A percentile compares a stretch with the other conserved stretches of the same genome.
Evolutionary conservation across 2,888 invertebrate species (phyloP).

Genomic region (Drosophila anomelani): DNA sequence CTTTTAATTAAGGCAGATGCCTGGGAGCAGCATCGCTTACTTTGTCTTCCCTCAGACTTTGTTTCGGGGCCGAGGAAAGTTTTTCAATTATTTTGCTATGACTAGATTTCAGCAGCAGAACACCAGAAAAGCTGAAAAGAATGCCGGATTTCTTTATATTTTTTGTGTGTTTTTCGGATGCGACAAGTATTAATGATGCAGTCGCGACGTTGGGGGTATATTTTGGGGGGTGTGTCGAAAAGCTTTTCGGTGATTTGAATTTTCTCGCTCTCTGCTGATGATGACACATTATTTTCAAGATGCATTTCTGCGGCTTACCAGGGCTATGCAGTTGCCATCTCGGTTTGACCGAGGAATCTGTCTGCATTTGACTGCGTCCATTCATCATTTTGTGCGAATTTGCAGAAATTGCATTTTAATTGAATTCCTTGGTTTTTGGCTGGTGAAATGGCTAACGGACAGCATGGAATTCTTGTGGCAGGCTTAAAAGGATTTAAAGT

Average conservation of each 20-base stretch:
- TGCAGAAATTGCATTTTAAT: constrained; percentile 34
- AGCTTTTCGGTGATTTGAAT: constrained; percentile 51
- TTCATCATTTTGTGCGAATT: constrained; percentile 27
- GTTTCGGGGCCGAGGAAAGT: constrained; percentile 52
- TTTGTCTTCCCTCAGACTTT: constrained; percentile 28
- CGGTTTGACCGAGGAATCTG: constrained; percentile 4
- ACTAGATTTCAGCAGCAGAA: constrained; percentile 52
- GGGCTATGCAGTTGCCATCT: neutral
- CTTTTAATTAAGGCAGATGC: constrained; percentile 46
- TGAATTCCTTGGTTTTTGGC: constrained; percentile 22
- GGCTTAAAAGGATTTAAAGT: constrained; percentile 10
- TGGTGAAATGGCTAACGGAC: constrained; percentile 9
- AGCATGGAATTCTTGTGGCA: neutral
- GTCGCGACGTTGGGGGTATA: constrained; percentile 9
- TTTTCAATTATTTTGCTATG: constrained; percentile 74
- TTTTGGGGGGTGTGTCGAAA: constrained; percentile 16
- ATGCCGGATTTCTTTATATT: constrained; percentile 26
- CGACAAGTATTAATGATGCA: constrained; percentile 62
- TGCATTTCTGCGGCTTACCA: constrained; percentile 19
- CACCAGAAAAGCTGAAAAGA: constrained; percentile 11
- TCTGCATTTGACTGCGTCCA: constrained; percentile 14
- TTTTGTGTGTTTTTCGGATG: constrained; percentile 1
- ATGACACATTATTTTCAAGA: constrained; percentile 31
- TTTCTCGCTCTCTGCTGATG: constrained; percentile 18
- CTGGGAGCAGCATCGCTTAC: constrained; percentile 48